phyloP scores from a whole-genome alignment of 2,888 invertebrate species.

The Pseudeuparius sepicola region DNA sequence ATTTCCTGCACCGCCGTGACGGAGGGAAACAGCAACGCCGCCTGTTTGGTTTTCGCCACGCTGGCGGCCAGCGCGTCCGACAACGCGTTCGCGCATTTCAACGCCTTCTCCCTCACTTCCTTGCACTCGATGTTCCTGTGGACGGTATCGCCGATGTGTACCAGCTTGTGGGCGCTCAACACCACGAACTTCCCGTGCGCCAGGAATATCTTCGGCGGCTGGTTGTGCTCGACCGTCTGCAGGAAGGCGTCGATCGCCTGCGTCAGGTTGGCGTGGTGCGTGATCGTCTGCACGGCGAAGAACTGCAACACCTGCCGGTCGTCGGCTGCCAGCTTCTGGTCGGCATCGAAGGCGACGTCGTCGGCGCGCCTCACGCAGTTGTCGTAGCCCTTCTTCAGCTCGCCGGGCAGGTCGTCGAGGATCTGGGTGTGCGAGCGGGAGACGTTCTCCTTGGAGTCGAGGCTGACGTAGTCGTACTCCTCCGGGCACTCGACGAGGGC shows the following conservation, averaged over 20 bases:
- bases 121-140: conserved; percentile 72
- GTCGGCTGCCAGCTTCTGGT: conserved; percentile 53
- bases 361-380: conserved; percentile 65
- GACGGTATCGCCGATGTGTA: conserved; percentile 90
- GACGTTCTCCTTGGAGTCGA: conserved; percentile 64
- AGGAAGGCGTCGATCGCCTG: conserved; percentile 89
- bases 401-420: conserved; percentile 60
- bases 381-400: conserved; percentile 66
- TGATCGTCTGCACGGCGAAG: conserved; percentile 78
- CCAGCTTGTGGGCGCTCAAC: conserved; percentile 84
- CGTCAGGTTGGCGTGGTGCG: conserved; percentile 74
- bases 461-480: conserved; percentile 68
- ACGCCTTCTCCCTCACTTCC: conserved; percentile 61
- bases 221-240: conserved; percentile 82
- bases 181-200: conserved; percentile 93
- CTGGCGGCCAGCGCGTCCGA: conserved; percentile 73
- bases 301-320: conserved; percentile 78
- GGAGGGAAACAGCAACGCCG: conserved; percentile 85
- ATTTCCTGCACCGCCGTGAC: conserved; percentile 85
- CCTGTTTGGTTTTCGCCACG: conserved; percentile 81
- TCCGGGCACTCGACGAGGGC: conserved; percentile 9
- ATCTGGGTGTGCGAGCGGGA: conserved; percentile 64
- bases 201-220: conserved; percentile 87
- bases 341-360: conserved; percentile 47
- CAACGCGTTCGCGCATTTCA: conserved; percentile 68